Conservation (phyloP, 2,888 invertebrate genomes). For the Mimas tiliae region DNA sequence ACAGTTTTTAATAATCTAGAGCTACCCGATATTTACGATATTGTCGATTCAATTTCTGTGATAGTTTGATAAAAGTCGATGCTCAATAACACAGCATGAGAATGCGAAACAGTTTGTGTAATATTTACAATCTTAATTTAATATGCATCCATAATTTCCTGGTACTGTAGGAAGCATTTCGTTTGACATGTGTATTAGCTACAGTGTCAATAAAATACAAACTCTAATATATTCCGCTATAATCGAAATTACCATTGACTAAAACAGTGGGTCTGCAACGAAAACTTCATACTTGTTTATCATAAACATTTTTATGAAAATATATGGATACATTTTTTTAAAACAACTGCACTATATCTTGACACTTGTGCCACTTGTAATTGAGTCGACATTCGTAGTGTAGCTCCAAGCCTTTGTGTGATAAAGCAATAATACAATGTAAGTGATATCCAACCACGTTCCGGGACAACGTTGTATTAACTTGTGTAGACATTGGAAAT, state of each 20-base stretch:
- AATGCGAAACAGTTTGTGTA: too few species aligned
- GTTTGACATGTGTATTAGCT: too few species aligned
- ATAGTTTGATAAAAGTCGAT: too few species aligned
- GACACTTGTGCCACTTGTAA: not conserved
- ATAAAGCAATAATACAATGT: constrained; percentile 9
- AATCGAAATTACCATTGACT: too few species aligned
- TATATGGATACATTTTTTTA: too few species aligned
- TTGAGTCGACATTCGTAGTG: not conserved
- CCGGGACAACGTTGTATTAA: constrained; percentile 65
- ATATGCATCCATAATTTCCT: too few species aligned
- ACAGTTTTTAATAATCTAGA: not conserved
- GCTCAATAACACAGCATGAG: not conserved
- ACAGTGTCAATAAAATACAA: too few species aligned
- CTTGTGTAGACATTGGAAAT: constrained; percentile 70
- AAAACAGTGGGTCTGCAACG: too few species aligned
- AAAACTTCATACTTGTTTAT: not conserved
- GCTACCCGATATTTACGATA: not conserved
- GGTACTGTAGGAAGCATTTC: too few species aligned
- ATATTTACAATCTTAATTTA: too few species aligned
- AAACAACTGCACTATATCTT: too few species aligned
- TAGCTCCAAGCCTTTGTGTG: not conserved
- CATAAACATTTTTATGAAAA: not conserved
- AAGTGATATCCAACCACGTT: constrained; percentile 46
- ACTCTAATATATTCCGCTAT: too few species aligned
- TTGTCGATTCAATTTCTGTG: not conserved